Evolutionary conservation across 1,140 invertebrate species (phyloP).

Genomic region (Trichonephila clavata): DNA sequence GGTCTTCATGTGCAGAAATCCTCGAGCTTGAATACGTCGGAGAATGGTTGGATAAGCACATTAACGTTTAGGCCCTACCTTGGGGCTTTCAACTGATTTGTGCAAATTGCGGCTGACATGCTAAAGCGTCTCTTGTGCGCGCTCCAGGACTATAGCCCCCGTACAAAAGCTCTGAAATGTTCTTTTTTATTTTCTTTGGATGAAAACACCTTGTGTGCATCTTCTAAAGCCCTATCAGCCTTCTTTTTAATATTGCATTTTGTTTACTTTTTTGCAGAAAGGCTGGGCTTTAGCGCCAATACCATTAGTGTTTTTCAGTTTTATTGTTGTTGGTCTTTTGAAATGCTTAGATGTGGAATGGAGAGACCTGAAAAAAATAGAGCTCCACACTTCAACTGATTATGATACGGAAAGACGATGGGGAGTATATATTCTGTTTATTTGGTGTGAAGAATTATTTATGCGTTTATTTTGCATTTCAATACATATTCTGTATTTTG

Average conservation of each 20-base stretch:
- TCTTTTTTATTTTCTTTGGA: not conserved
- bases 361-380: no score
- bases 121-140: not conserved
- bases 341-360: not conserved
- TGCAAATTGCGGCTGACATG: conserved; percentile 35
- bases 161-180: not conserved
- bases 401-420: no score
- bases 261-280: no score
- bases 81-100: not conserved
- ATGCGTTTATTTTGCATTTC: no score
- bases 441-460: no score
- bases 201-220: not conserved
- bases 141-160: no score
- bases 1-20: not conserved
- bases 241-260: not conserved
- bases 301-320: no score
- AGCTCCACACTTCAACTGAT: no score
- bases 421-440: no score
- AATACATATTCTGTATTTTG: no score
- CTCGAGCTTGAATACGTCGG: not conserved
- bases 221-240: not conserved
- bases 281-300: no score
- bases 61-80: conserved; percentile 30
- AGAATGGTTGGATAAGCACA: conserved; percentile 36
- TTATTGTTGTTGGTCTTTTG: not conserved